Base-by-base conservation (phyloP, 2,113 vertebrate species). In the Hippocampus mohnikei region DNA sequence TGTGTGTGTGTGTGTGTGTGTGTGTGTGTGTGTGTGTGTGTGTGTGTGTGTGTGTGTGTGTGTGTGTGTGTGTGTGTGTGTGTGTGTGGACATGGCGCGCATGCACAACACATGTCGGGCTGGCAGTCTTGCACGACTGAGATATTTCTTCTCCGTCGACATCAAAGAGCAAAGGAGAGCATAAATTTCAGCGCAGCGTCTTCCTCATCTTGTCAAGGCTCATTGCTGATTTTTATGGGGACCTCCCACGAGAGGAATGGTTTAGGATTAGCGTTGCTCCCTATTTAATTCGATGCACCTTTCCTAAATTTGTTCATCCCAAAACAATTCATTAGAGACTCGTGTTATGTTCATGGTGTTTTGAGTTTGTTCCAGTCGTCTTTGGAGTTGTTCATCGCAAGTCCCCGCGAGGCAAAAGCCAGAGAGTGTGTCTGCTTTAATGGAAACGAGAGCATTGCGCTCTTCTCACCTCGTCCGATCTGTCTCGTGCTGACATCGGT, bases 301-400 rank as follows among this genome's bases (percentile, higher is more conserved):
- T 72, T 59, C 48, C 64, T 8, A 60, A 37, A n/a, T 73, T 64
- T 63, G 25, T 74, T 69, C 29, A 63, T 56, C 70, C 42, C 69
- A 25, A 62, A 25, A 50, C 18, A 2, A 70, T 70, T 77, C 81
- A 81, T 73, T 15, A 69, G 85, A 81, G 65, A 65, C 74, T 67
- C 52, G 48, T 81, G 77, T 83, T 88, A 74, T 73, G 63, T 81
- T 90, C 80, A 77, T 82, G 81, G 78, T 71, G 70, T 72, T 76
- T 85, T 89, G 77, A 69, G 63, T 70, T 69, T 76, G 76, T 84
- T 84, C 71, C 2, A 25, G 62, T 80, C 72, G 68, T 83, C 78
- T 73, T 37, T 71, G 72, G 74, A 76, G 64, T 72, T 56, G 86
- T 75, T 12, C 41, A 73, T 92, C 88, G 81, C 87, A 58, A 66